Evolutionary conservation across 2,888 invertebrate species (phyloP), one percentile per base, ranked within the genome.

Genomic region (Drosophila flavopinicola): DNA sequence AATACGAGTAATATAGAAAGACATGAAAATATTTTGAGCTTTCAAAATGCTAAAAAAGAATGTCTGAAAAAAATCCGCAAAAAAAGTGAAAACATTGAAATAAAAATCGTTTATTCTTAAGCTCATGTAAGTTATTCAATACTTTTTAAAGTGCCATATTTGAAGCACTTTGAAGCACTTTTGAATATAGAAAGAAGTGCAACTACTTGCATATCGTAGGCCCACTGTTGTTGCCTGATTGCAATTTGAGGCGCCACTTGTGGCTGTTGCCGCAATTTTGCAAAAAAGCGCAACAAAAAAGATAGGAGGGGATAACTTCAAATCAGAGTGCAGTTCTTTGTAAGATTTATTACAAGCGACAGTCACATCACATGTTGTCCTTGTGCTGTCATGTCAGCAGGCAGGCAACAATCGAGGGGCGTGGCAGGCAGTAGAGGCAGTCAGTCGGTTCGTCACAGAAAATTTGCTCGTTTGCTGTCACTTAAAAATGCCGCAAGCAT

Each of bases 401-500:
- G 57, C 73, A 51, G 52, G 25, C 35, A 33, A 39, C 25, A 66
- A 33, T 52, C 39, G 56, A 11, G 45, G 49, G 57, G 66, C 53
- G 47, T 53, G 58, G 27, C 41, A 23, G 9, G 25, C n/a, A 23
- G 23, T n/a, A n/a, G n/a, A n/a, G n/a, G n/a, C n/a, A n/a, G 45
- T 23, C n/a, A 35, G 47, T 38, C 39, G 13, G 39, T 38, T 66
- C 24, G 65, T 53, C 63, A 68, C 70, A 83, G 53, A 73, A 85
- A 82, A 85, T 78, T 75, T 86, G 60, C 72, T 70, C 66, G 67
- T 71, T 78, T 76, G 66, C 71, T 77, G 78, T 75, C 80, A 68
- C 66, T 78, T 72, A 72, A 85, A 84, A 86, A 84, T 86, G 80
- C 78, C 85, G 85, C 87, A 86, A 83, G 82, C 85, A 86, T 86